Conservation (phyloP, 2,797 vertebrate genomes). For the Chaenodraco wilsoni region DNA sequence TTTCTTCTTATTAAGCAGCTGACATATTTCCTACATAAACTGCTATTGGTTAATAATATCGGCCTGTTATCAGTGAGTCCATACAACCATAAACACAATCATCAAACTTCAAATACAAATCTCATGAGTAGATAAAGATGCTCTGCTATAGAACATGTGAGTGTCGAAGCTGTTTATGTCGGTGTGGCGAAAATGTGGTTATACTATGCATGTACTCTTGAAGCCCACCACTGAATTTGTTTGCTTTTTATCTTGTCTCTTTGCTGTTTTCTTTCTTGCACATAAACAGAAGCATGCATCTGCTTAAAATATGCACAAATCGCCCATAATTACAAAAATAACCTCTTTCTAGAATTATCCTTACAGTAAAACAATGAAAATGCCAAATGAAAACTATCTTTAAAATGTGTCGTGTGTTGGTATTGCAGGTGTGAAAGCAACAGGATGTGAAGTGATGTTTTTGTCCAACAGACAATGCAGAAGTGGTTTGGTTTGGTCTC, state of each 20-base stretch:
- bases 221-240: neutral
- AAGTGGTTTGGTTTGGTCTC: too few relatives aligned
- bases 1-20: neutral
- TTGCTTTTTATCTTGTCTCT: neutral
- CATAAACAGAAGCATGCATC: neutral
- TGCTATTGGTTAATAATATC: neutral
- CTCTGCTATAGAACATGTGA: too few relatives aligned
- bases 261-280: neutral
- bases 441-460: conserved; percentile 33
- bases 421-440: neutral
- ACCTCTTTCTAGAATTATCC: neutral
- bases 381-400: neutral
- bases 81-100: too few relatives aligned
- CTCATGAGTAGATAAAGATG: too few relatives aligned
- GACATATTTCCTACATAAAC: neutral
- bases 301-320: neutral
- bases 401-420: neutral
- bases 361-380: neutral
- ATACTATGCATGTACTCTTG: neutral
- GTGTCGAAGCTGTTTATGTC: neutral
- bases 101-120: too few relatives aligned
- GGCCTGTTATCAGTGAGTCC: neutral
- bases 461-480: neutral
- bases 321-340: neutral
- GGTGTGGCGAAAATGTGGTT: conserved; percentile 41